Evolutionary conservation across 2,888 invertebrate species (phyloP).

Genomic region (Yponomeuta plumbellus): DNA sequence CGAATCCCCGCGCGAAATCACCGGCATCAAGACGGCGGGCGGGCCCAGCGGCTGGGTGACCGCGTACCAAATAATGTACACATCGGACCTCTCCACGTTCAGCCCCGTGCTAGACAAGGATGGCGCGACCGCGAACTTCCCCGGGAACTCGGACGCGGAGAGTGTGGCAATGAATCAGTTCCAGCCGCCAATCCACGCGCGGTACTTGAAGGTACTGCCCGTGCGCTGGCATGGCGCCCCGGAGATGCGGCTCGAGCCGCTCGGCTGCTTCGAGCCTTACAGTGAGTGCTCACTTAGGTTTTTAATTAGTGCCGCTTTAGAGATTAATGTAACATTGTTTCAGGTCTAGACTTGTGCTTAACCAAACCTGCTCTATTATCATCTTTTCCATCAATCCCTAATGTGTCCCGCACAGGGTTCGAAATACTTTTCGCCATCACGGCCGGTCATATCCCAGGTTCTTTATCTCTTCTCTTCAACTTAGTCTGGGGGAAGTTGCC

Average conservation of each 20-base stretch:
- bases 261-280: slow-evolving; percentile 87
- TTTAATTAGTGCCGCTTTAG: too few relatives aligned
- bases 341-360: too few relatives aligned
- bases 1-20: slow-evolving; percentile 83
- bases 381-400: too few relatives aligned
- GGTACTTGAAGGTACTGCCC: slow-evolving; percentile 83
- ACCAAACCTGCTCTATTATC: too few relatives aligned
- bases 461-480: too few relatives aligned
- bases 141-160: slow-evolving; percentile 83
- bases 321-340: too few relatives aligned
- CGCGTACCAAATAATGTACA: slow-evolving; percentile 83
- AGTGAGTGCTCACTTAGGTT: too few relatives aligned
- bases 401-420: too few relatives aligned
- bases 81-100: slow-evolving; percentile 83
- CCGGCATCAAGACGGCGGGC: slow-evolving; percentile 86
- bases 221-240: slow-evolving; percentile 83
- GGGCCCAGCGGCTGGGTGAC: slow-evolving; percentile 85
- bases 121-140: slow-evolving; percentile 77
- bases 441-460: too few relatives aligned
- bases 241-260: slow-evolving; percentile 84
- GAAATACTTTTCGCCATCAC: too few relatives aligned
- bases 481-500: too few relatives aligned
- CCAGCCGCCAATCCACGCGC: slow-evolving; percentile 82
- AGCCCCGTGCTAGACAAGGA: slow-evolving; percentile 78
- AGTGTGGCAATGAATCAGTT: slow-evolving; percentile 80